Evolutionary conservation across 2,888 invertebrate genomes (phyloP).

Genomic region (Caradrina kadenii): DNA sequence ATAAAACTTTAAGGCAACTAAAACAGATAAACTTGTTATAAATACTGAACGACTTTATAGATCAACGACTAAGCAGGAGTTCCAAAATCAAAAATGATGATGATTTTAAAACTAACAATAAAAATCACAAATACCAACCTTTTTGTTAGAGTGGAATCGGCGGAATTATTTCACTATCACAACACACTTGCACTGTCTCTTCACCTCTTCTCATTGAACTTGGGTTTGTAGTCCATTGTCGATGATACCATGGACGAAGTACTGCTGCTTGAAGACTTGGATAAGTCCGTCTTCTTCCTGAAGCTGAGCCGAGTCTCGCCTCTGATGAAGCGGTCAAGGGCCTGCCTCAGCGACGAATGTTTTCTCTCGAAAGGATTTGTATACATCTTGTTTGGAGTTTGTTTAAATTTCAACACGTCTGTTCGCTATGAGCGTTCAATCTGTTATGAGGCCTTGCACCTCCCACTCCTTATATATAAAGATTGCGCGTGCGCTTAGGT

Average conservation of each 20-base stretch:
- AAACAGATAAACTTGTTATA: background rate
- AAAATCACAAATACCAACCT: constrained; percentile 77
- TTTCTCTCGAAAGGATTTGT: constrained; percentile 93
- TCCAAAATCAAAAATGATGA: constrained; percentile 9
- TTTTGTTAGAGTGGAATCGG: constrained; percentile 68
- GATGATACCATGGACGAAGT: constrained; percentile 80
- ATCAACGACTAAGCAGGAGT: background rate
- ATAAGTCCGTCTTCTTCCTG: constrained; percentile 77
- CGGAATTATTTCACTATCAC: constrained; percentile 78
- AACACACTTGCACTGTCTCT: constrained; percentile 70
- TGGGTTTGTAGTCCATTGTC: constrained; percentile 72
- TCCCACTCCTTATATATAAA: constrained; percentile 76
- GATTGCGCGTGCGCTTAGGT: constrained; percentile 75
- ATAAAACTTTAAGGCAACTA: background rate
- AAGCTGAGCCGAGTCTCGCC: constrained; percentile 86
- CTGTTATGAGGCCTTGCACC: constrained; percentile 65
- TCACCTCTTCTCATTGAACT: constrained; percentile 81
- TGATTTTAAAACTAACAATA: constrained; percentile 8
- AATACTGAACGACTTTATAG: background rate
- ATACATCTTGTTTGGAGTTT: constrained; percentile 87
- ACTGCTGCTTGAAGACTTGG: constrained; percentile 73
- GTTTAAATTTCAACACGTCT: constrained; percentile 69
- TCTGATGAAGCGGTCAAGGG: constrained; percentile 91
- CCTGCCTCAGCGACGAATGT: constrained; percentile 92
- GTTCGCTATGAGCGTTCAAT: constrained; percentile 65